Percentiles rank a stretch among this genome's conserved stretches.
Evolutionary conservation across 23 tunicate species (phyloP).

Genomic region (Diplosoma virens): DNA sequence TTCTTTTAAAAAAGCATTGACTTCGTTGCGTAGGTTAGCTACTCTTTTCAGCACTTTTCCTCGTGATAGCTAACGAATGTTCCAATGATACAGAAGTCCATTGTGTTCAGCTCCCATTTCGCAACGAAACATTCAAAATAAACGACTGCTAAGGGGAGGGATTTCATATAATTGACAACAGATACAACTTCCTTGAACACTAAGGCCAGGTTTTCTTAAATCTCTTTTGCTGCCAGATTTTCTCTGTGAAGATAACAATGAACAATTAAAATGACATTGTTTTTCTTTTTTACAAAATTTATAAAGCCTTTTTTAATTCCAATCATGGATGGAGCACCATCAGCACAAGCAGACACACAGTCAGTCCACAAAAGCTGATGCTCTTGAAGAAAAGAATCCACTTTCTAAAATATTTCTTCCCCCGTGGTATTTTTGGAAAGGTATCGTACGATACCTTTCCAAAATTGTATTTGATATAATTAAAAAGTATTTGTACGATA

Average conservation of each 20-base stretch:
- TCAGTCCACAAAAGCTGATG: constrained; percentile 16
- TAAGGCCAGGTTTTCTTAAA: constrained; percentile 27
- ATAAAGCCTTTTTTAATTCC: too few relatives aligned
- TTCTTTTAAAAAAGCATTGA: not conserved
- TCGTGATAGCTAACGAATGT: too few relatives aligned
- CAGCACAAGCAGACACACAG: constrained; percentile 11
- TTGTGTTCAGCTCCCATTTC: too few relatives aligned
- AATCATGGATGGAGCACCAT: constrained; percentile 6
- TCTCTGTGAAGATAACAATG: constrained; percentile 66
- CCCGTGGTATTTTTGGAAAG: constrained; percentile 5
- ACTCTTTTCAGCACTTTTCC: not conserved
- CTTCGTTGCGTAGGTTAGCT: not conserved
- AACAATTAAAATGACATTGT: constrained; percentile 9
- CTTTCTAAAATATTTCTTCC: not conserved
- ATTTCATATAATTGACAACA: constrained; percentile 48
- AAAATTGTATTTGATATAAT: not conserved
- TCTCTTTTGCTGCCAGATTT: constrained; percentile 41
- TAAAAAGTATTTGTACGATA: too few relatives aligned
- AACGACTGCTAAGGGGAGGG: not conserved
- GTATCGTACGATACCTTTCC: too few relatives aligned
- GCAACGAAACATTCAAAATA: too few relatives aligned
- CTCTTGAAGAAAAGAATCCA: constrained; percentile 1
- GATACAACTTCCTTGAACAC: constrained; percentile 54
- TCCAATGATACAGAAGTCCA: too few relatives aligned
- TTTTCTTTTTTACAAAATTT: not conserved